These are phyloP conservation scores for Mactra quadrangularis DNA, from an alignment of 1,140 invertebrate genomes.

Conservation along the genomic window DNA sequence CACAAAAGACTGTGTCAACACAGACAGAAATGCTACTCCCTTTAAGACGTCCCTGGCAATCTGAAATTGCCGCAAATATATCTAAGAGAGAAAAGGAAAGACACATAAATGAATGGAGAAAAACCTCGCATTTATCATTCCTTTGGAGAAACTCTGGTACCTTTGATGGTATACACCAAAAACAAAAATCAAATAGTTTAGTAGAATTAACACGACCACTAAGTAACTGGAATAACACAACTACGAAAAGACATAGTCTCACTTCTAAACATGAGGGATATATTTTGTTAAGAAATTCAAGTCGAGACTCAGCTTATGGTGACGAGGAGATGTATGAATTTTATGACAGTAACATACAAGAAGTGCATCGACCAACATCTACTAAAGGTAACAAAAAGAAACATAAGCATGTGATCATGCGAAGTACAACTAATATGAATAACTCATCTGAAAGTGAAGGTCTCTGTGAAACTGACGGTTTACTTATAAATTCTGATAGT, in stretches of 20 bases:
- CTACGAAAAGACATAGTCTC: slow-evolving; percentile 71
- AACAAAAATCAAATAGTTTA: slow-evolving; percentile 73
- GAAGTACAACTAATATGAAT: neutral
- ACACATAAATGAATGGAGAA: slow-evolving; percentile 72
- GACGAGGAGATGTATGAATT: slow-evolving; percentile 67
- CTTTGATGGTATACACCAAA: slow-evolving; percentile 60
- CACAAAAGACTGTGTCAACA: slow-evolving; percentile 5
- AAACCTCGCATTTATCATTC: slow-evolving; percentile 70
- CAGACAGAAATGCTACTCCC: slow-evolving; percentile 44
- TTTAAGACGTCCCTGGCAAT: neutral
- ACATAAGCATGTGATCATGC: neutral
- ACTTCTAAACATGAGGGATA: slow-evolving; percentile 75
- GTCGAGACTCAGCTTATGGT: slow-evolving; percentile 69
- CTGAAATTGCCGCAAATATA: slow-evolving; percentile 7
- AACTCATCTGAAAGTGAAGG: slow-evolving; percentile 12
- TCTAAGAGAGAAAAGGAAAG: slow-evolving; percentile 60
- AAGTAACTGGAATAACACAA: slow-evolving; percentile 55
- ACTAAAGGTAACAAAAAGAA: neutral
- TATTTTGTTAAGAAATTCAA: slow-evolving; percentile 66
- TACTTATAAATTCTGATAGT: neutral
- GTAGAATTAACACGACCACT: slow-evolving; percentile 69
- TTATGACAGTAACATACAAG: slow-evolving; percentile 29
- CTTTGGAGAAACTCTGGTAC: slow-evolving; percentile 68
- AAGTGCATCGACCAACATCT: neutral
- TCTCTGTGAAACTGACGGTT: slow-evolving; percentile 11